These are phyloP conservation scores for Periophthalmus modestus DNA, from an alignment of 2,113 vertebrate species.

Conservation along the genomic window DNA sequence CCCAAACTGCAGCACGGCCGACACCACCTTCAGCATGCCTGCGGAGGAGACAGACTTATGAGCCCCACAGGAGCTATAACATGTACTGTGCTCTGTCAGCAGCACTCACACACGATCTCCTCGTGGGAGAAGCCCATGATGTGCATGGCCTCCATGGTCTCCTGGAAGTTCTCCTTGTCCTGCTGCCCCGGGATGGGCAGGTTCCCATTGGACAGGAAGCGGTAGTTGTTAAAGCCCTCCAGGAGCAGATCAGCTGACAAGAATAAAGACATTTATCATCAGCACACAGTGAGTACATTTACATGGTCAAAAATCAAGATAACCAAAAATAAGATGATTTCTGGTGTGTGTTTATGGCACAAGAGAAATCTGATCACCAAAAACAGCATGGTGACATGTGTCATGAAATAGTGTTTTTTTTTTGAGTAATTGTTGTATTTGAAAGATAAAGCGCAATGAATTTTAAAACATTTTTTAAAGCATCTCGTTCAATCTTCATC, in stretches of 20 bases:
- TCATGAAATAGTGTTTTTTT: no score
- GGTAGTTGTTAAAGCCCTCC: constrained; percentile 92
- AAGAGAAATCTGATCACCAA: no score
- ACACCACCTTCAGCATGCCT: constrained; percentile 95
- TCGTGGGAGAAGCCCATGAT: constrained; percentile 98
- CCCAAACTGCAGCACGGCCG: constrained; percentile 92
- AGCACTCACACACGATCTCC: constrained; percentile 90
- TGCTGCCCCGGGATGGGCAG: constrained; percentile 96
- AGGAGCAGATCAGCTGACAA: constrained; percentile 88
- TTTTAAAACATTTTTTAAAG: no score
- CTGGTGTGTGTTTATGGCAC: no score
- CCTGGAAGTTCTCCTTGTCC: constrained; percentile 98
- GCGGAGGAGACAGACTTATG: constrained; percentile 13
- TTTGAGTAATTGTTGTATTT: no score
- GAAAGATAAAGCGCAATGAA: no score
- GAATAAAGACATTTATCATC: not conserved
- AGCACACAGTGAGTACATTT: no score
- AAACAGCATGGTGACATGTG: no score
- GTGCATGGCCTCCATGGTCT: constrained; percentile 98
- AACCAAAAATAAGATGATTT: no score
- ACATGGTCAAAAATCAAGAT: no score
- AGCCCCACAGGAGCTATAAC: not conserved
- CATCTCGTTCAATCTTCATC: no score
- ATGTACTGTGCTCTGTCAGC: not conserved
- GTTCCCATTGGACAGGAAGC: constrained; percentile 96